These are phyloP conservation scores for Rynchops niger DNA, from an alignment of 2,113 vertebrate genomes.

Conservation along the genomic window DNA sequence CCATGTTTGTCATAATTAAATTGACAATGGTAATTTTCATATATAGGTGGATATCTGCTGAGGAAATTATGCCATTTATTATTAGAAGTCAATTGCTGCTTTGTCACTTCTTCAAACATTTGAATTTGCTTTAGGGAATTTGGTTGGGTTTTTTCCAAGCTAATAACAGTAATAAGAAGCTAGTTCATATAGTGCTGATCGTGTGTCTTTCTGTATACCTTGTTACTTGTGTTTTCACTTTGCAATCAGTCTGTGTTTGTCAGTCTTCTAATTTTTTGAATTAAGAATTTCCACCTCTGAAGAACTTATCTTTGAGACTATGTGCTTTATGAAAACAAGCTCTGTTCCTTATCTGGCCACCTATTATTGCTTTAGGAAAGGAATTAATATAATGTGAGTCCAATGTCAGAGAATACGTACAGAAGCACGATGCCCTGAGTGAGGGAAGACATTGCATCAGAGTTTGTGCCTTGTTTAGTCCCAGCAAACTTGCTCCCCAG, in stretches of 20 bases:
- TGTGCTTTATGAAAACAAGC: not conserved
- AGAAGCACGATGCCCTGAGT: not conserved
- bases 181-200: not conserved
- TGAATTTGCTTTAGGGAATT: not conserved
- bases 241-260: not conserved
- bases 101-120: not conserved
- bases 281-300: too few species aligned
- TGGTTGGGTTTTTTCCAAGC: not conserved
- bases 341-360: not conserved
- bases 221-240: not conserved
- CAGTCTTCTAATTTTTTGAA: not conserved
- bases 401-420: not conserved
- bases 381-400: not conserved
- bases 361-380: not conserved
- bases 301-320: not conserved
- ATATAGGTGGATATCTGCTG: not conserved
- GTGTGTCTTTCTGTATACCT: not conserved
- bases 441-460: not conserved
- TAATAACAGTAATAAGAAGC: not conserved
- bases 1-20: not conserved
- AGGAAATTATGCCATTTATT: not conserved
- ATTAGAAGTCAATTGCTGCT: not conserved
- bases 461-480: not conserved
- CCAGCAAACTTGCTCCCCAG: not conserved
- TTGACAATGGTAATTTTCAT: not conserved